A percentile compares a stretch with the other conserved stretches of the same genome.
Evolutionary conservation across 2,888 invertebrate species (phyloP).

Genomic region (Leptinotarsa rubiginosa): DNA sequence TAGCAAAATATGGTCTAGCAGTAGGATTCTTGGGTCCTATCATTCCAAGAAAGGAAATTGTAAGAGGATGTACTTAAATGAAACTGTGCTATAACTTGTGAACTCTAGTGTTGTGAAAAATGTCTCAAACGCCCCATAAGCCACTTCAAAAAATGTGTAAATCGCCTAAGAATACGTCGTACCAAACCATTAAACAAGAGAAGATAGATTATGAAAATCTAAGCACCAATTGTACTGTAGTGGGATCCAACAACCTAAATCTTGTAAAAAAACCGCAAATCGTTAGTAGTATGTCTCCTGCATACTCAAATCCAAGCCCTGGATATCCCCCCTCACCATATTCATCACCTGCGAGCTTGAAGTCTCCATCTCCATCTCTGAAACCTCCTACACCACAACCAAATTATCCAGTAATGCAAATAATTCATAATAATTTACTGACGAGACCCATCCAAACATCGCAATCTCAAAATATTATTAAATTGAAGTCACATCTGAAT

Average conservation of each 20-base stretch:
- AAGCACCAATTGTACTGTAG: slow-evolving; percentile 66
- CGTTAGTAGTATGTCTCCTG: slow-evolving; percentile 62
- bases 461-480: slow-evolving; percentile 64
- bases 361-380: slow-evolving; percentile 59
- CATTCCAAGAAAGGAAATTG: slow-evolving; percentile 45
- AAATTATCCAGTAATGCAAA: slow-evolving; percentile 65
- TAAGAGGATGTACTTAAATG: slow-evolving; percentile 52
- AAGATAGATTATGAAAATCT: slow-evolving; percentile 65
- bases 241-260: slow-evolving; percentile 66
- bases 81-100: slow-evolving; percentile 50
- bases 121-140: slow-evolving; percentile 65
- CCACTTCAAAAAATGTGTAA: slow-evolving; percentile 66
- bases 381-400: slow-evolving; percentile 63
- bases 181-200: slow-evolving; percentile 56
- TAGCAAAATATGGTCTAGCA: slow-evolving; percentile 40
- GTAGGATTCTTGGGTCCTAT: slow-evolving; percentile 33
- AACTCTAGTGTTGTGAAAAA: slow-evolving; percentile 58
- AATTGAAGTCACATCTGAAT: slow-evolving; percentile 66
- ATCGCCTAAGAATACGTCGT: slow-evolving; percentile 63
- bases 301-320: slow-evolving; percentile 59
- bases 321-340: slow-evolving; percentile 63
- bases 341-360: slow-evolving; percentile 64
- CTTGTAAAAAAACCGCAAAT: slow-evolving; percentile 65
- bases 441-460: slow-evolving; percentile 61
- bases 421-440: slow-evolving; percentile 63